Evolutionary conservation across 2,888 invertebrate genomes (phyloP).

Genomic region (Darwinula stevensoni): DNA sequence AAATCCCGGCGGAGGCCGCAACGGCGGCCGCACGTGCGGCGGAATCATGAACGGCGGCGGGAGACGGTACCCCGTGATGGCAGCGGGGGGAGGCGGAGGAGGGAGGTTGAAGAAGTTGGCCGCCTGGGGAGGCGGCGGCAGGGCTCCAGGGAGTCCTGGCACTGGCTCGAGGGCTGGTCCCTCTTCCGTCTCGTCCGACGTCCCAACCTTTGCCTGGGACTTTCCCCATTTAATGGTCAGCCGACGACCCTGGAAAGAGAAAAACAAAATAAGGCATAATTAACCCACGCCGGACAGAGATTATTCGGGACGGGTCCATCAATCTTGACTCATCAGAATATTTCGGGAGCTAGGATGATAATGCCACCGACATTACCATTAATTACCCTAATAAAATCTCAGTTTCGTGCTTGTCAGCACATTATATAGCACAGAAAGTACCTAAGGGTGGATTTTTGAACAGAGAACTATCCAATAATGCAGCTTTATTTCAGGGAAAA

Average conservation of each 20-base stretch:
- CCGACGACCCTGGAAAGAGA: slow-evolving; percentile 46
- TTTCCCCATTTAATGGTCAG: slow-evolving; percentile 97
- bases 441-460: too few species aligned
- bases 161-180: slow-evolving; percentile 30
- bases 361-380: too few species aligned
- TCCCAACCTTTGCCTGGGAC: slow-evolving; percentile 44
- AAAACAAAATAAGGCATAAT: background rate
- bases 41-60: slow-evolving; percentile 14
- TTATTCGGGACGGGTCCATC: too few species aligned
- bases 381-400: too few species aligned
- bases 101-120: slow-evolving; percentile 33
- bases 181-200: slow-evolving; percentile 9
- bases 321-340: too few species aligned
- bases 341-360: too few species aligned
- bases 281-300: background rate
- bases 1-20: slow-evolving; percentile 14
- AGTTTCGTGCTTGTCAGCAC: too few species aligned
- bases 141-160: slow-evolving; percentile 40
- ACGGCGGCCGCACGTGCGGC: slow-evolving; percentile 16
- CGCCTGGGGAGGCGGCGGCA: slow-evolving; percentile 27
- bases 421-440: too few species aligned
- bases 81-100: slow-evolving; percentile 11
- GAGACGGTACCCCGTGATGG: slow-evolving; percentile 7
- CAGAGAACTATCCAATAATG: too few species aligned
- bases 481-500: too few species aligned